Evolutionary conservation across 2,113 vertebrate species (phyloP).

Genomic region (Orycteropus afer): DNA sequence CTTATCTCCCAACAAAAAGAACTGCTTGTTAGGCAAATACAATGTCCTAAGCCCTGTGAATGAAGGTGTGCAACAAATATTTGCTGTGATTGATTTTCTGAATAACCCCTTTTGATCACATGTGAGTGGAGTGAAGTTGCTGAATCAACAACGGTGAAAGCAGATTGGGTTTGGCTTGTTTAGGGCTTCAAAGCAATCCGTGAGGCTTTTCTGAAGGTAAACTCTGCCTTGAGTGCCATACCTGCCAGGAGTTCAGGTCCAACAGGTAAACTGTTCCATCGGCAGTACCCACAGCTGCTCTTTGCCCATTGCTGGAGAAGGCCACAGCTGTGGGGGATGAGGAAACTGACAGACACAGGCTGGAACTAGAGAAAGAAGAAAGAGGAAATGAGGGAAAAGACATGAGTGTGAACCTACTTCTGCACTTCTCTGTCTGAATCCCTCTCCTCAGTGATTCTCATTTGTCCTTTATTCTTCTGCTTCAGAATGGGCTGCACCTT

Average conservation of each 20-base stretch:
- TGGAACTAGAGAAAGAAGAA: conserved; percentile 41
- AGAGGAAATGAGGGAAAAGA: background rate
- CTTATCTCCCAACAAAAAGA: background rate
- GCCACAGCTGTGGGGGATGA: conserved; percentile 85
- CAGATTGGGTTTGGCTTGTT: background rate
- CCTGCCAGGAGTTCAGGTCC: conserved; percentile 88
- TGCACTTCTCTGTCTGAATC: background rate
- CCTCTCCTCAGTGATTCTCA: background rate
- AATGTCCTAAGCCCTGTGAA: background rate
- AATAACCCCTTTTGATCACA: background rate
- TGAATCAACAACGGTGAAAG: background rate
- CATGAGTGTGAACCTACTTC: background rate
- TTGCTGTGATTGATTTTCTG: background rate
- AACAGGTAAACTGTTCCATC: conserved; percentile 88
- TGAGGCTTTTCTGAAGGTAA: background rate
- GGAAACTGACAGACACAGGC: conserved; percentile 60
- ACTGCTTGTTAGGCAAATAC: background rate
- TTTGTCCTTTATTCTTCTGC: background rate
- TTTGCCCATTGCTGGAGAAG: conserved; percentile 81
- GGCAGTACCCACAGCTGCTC: conserved; percentile 88
- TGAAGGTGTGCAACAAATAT: background rate
- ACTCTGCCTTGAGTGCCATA: conserved; percentile 60
- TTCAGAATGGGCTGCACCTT: background rate
- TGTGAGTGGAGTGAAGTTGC: background rate
- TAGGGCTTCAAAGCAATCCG: background rate